Conservation (phyloP, 2,113 vertebrate genomes). For the Actenoides hombroni region DNA sequence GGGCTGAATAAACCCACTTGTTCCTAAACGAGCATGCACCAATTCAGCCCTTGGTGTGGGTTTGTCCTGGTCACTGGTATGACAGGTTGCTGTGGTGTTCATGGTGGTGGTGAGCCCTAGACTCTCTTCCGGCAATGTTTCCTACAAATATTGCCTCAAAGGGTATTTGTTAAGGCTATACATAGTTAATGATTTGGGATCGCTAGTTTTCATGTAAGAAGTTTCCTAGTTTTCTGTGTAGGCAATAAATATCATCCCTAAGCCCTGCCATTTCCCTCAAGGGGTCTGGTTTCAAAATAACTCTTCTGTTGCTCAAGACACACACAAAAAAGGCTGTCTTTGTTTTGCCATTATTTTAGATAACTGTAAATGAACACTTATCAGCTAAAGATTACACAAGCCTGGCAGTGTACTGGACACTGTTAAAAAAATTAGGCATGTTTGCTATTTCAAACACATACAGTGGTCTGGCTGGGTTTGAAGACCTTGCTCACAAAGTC, state of each 20-base stretch:
- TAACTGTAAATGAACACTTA: constrained; percentile 26
- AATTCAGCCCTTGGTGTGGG: fast-evolving
- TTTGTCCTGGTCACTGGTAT: neutral
- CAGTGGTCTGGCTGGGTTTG: neutral
- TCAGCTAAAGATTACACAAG: neutral
- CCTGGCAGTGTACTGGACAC: neutral
- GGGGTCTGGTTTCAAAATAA: constrained; percentile 36
- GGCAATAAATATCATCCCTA: neutral
- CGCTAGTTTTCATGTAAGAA: neutral
- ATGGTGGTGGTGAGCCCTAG: neutral
- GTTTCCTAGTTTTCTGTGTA: neutral
- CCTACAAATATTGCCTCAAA: neutral
- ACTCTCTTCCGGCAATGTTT: neutral
- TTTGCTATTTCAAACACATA: neutral
- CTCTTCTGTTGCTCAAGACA: neutral
- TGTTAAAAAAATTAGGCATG: neutral
- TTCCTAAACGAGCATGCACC: neutral
- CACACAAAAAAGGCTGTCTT: neutral
- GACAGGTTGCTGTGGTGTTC: neutral
- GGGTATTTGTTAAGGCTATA: neutral
- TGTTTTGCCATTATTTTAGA: constrained; percentile 35
- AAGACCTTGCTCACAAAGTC: neutral
- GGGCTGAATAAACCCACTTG: neutral
- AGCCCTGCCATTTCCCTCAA: constrained; percentile 1
- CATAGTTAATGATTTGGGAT: constrained; percentile 44